Evolutionary conservation across 2,888 invertebrate genomes (phyloP).

Genomic region (Rotaria magnacalcarata): DNA sequence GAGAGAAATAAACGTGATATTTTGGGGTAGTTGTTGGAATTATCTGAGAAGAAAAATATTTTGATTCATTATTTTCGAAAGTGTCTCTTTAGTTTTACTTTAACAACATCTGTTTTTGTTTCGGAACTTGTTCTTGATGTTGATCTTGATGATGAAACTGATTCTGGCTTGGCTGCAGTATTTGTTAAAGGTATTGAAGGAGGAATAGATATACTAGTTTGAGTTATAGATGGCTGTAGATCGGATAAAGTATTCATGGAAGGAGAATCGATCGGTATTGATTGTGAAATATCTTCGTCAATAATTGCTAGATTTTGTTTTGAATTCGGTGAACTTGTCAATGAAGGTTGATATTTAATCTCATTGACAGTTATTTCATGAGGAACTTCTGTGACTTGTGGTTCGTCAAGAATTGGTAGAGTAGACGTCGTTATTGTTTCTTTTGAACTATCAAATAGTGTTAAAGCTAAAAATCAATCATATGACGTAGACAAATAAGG

Average conservation of each 20-base stretch:
- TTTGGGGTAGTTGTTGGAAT: not conserved
- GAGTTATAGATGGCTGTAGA: not conserved
- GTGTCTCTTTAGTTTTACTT: not conserved
- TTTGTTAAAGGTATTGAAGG: too few species aligned
- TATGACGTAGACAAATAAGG: not conserved
- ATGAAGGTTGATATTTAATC: not conserved
- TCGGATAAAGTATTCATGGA: not conserved
- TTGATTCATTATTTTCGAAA: not conserved
- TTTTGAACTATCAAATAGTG: not conserved
- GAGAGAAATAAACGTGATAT: conserved; percentile 32
- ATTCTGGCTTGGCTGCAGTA: too few species aligned
- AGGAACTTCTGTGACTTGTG: not conserved
- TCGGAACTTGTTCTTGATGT: conserved; percentile 28
- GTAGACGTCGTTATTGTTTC: not conserved
- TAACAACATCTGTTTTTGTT: not conserved
- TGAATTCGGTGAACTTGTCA: not conserved
- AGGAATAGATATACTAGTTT: too few species aligned
- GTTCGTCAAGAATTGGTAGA: not conserved
- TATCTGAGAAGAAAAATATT: not conserved
- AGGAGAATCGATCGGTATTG: not conserved
- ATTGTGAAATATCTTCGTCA: not conserved
- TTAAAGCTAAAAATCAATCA: not conserved
- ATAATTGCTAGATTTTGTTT: not conserved
- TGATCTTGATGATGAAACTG: conserved; percentile 6
- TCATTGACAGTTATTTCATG: not conserved